These are phyloP conservation scores for Pemphigus obesinymphae DNA, from an alignment of 1,140 invertebrate genomes.

Conservation along the genomic window DNA sequence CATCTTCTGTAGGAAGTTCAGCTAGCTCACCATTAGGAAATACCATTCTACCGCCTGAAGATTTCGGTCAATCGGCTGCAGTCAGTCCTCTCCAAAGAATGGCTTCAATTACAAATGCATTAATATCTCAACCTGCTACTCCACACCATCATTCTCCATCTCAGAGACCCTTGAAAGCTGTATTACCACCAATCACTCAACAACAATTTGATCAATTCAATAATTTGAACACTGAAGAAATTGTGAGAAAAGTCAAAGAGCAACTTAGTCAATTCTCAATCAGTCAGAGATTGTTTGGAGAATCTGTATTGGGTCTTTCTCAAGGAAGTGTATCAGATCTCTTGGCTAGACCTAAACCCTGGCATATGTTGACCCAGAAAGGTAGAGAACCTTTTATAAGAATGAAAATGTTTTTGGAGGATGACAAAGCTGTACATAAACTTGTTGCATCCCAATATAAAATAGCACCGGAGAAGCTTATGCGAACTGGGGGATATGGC, in stretches of 20 bases:
- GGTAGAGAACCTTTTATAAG: conserved; percentile 94
- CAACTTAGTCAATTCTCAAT: conserved; percentile 97
- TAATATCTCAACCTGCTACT: conserved; percentile 84
- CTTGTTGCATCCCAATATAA: conserved; percentile 95
- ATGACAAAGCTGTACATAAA: conserved; percentile 94
- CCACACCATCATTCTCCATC: conserved; percentile 74
- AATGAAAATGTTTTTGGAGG: conserved; percentile 97
- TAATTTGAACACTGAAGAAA: conserved; percentile 96
- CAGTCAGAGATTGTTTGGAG: conserved; percentile 95
- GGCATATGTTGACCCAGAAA: conserved; percentile 92
- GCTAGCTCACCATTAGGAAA: conserved; percentile 72
- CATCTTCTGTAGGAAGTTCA: conserved; percentile 40
- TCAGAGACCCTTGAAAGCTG: conserved; percentile 86
- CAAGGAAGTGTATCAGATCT: conserved; percentile 94
- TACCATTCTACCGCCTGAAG: conserved; percentile 75
- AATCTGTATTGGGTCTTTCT: conserved; percentile 92
- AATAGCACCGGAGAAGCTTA: conserved; percentile 91
- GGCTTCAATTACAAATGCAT: conserved; percentile 95
- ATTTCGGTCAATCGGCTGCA: conserved; percentile 69
- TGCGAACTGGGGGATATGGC: conserved; percentile 89
- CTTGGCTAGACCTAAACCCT: conserved; percentile 89
- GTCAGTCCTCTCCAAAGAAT: conserved; percentile 91
- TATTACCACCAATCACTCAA: conserved; percentile 95
- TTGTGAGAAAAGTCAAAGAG: conserved; percentile 95
- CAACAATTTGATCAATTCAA: conserved; percentile 98